These are phyloP conservation scores for Ellobius talpinus DNA, from an alignment of 2,113 vertebrate genomes.

Conservation along the genomic window DNA sequence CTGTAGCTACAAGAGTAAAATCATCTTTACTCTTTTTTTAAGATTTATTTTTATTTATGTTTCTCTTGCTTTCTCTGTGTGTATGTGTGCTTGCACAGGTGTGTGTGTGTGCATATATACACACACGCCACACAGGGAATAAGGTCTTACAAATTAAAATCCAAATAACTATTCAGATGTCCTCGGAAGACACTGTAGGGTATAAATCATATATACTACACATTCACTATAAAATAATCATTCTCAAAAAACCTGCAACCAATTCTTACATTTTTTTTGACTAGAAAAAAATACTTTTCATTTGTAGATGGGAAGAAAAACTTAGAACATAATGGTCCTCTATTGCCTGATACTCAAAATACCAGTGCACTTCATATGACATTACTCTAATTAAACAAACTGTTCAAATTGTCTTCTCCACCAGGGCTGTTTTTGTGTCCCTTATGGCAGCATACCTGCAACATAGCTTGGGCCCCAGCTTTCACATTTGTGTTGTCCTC, in stretches of 20 bases:
- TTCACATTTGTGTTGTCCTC: slow-evolving; percentile 92
- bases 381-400: slow-evolving; percentile 29
- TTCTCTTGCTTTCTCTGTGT: background rate
- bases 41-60: background rate
- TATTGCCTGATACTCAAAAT: background rate
- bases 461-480: slow-evolving; percentile 93
- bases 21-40: background rate
- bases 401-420: background rate
- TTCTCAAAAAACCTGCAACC: slow-evolving; percentile 2
- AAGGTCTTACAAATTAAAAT: slow-evolving; percentile 42
- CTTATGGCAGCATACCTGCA: slow-evolving; percentile 89
- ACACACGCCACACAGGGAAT: background rate
- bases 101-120: no score
- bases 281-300: slow-evolving; percentile 20
- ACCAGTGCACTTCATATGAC: background rate
- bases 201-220: slow-evolving; percentile 48
- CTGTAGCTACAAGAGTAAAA: slow-evolving; percentile 30
- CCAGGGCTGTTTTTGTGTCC: rapidly evolving
- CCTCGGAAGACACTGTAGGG: slow-evolving; percentile 18
- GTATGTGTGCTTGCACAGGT: no score
- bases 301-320: background rate
- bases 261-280: background rate
- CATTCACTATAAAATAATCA: slow-evolving; percentile 31
- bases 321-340: slow-evolving; percentile 12
- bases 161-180: background rate